Evolutionary conservation across 2,113 vertebrate genomes (phyloP), one percentile per base, ranked within the genome.

Genomic region (Petaurus breviceps): DNA sequence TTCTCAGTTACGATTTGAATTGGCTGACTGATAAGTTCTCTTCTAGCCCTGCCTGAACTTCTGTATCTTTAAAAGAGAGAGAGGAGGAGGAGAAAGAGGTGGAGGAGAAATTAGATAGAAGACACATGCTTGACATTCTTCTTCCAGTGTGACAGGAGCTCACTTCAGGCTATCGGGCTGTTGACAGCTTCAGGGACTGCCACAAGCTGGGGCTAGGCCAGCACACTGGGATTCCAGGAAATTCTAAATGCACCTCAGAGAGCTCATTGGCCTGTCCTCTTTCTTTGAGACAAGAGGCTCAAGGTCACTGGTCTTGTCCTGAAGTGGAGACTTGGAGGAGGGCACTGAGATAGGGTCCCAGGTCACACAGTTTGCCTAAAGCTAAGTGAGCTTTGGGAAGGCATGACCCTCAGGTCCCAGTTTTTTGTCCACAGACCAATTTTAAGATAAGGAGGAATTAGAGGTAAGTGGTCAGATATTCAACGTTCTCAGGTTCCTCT

Each of bases 161-260:
- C 96, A 95, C 98, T 98, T 96, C 95, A 97, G 93, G 92, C 94
- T 98, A 95, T 98, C 96, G 51, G 94, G 91, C 96, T 3, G 97
- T 96, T 98, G 98, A 98, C 97, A 98, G 96, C 93, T 57, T 89
- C n/a, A 50, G 91, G 97, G 96, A 61, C 97, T 94, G 97, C 95
- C 43, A 26, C 37, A 77, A 2, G 0, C 50, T 26, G 49, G 90
- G 84, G 61, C 90, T 49, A 0, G 8, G n/a, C 25, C 92, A 92
- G 14, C 22, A 2, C 0, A 1, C 93, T 11, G 0, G 1, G 0
- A 2, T 96, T 94, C 97, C 95, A 96, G 95, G 95, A 98, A 97
- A 94, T 53, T 90, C 95, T 90, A 91, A 0, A 51, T 0, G 25
- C 89, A 50, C 77, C 94, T 94, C 68, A 2, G 22, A 57, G 91